Base-by-base conservation (phyloP, 2,888 invertebrate species). In the Timema podura region DNA sequence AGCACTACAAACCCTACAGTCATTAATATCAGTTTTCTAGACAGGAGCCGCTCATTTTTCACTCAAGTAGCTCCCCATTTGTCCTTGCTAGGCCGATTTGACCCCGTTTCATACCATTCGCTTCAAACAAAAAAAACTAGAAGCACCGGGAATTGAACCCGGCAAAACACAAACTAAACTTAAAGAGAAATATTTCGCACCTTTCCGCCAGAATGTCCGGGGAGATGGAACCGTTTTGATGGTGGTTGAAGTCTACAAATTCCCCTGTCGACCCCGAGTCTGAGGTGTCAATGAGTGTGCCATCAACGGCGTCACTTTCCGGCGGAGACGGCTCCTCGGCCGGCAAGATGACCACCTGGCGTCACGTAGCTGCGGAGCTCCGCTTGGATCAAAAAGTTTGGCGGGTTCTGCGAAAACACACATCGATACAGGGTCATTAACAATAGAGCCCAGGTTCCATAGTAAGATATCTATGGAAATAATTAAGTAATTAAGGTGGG, bases 331-430 rank as follows among this genome's bases (percentile, higher is more conserved):
- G 85, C 73, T 85, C 84, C 75, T 89, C 88, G 49, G 88, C 90
- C 1, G 94, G 92, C 68, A 95, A 87, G 46, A 91, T 87, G 64
- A 95, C 97, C 74, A 96, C 96, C 0, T n/a, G 98, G 98, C 2
- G 97, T 93, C 68, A 95, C 92, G 79, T 99, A 98, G 44, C 92
- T 92, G 69, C 93, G 90, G 78, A 99, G 88, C 80, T 98, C 98
- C 64, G 96, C 91, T 84, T 95, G 90, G 73, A 92, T 87, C 74
- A 96, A 84, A 83, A 99, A 98, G 82, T 99, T 98, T 0, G 98
- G 99, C 71, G 98, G 95, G 77, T 90, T 89, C 83, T 90, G 76
- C 47, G 82, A 79, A 44, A 13, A 69, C 10, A 51, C 2, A 64
- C 8, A 30, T 30, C 30, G 30, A 30, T 30, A 30, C 30, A 30